Conservation (phyloP, 1,140 invertebrate genomes). For the Colletes gigas region DNA sequence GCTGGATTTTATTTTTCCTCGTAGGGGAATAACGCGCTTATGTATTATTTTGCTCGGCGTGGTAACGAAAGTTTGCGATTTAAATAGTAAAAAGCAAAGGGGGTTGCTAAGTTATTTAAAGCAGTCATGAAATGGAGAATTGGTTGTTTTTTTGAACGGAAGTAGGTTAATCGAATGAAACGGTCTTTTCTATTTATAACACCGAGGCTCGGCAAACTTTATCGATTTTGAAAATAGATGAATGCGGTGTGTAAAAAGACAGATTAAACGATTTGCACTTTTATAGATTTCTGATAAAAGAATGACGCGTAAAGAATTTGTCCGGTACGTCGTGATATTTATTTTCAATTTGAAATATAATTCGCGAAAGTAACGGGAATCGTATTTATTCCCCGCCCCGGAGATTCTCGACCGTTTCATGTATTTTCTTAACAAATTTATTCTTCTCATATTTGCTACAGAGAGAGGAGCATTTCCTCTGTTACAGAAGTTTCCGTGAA, state of each 20-base stretch:
- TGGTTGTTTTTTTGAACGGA: neutral
- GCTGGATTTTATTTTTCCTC: conserved; percentile 32
- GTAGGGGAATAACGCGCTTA: neutral
- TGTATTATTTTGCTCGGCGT: conserved; percentile 15
- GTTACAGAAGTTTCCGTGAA: conserved; percentile 5
- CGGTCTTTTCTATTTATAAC: neutral
- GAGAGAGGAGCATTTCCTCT: neutral
- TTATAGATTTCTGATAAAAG: no score
- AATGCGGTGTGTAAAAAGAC: neutral
- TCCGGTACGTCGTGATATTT: neutral
- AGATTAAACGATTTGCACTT: no score
- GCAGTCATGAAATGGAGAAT: neutral
- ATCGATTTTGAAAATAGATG: neutral
- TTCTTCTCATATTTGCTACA: conserved; percentile 2
- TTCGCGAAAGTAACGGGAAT: neutral
- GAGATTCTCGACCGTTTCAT: neutral
- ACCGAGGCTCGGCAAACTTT: neutral
- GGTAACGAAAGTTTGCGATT: conserved; percentile 7
- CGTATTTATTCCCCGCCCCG: neutral
- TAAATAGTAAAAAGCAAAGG: neutral
- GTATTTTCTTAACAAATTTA: conserved; percentile 13
- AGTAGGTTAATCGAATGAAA: neutral
- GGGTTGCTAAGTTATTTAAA: neutral
- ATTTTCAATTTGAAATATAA: neutral
- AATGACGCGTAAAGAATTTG: conserved; percentile 3